These are phyloP conservation scores for Leptinotarsa haldemani DNA, from an alignment of 2,888 invertebrate genomes.

Conservation along the genomic window DNA sequence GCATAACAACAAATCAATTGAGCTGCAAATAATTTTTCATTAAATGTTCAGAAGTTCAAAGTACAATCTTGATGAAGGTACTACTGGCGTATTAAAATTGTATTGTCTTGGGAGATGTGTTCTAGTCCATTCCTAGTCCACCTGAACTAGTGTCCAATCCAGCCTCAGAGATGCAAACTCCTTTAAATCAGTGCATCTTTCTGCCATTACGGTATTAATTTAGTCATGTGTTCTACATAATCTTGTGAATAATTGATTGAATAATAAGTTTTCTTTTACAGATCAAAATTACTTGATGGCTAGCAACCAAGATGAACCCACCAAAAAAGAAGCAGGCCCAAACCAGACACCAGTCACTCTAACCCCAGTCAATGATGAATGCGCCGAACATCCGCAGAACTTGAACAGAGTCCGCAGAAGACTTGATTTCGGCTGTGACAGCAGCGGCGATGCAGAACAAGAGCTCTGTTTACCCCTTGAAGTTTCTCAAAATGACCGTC, in stretches of 20 bases:
- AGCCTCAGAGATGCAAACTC: too few species aligned
- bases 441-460: constrained; percentile 7
- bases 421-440: constrained; percentile 16
- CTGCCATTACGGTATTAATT: background rate
- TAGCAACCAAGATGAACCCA: constrained; percentile 20
- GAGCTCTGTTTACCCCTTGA: constrained; percentile 11
- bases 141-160: too few species aligned
- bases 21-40: too few species aligned
- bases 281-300: constrained; percentile 37
- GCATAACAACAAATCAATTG: too few species aligned
- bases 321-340: constrained; percentile 14
- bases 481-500: constrained; percentile 11
- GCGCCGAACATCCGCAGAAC: background rate
- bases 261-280: constrained; percentile 16
- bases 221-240: background rate
- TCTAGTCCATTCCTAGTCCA: too few species aligned
- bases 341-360: background rate
- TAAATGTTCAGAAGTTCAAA: too few species aligned
- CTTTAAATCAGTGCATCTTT: background rate
- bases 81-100: too few species aligned
- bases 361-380: background rate
- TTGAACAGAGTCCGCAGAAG: constrained; percentile 17
- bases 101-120: too few species aligned
- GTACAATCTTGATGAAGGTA: too few species aligned
- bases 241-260: background rate